phyloP scores from a whole-genome alignment of 1,140 invertebrate species.

The Pentalonia nigronervosa region DNA sequence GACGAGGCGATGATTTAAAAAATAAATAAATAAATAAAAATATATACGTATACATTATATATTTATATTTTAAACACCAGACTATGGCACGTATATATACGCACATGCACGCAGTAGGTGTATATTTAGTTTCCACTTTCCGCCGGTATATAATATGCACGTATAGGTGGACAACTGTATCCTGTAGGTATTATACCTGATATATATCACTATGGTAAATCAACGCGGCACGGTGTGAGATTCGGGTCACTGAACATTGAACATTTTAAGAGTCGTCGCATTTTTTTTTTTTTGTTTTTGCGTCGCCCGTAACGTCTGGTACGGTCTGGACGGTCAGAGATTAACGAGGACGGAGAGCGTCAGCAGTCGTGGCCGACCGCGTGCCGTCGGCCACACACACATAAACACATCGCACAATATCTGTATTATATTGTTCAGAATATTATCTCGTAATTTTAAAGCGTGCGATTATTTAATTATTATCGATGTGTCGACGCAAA shows the following conservation, averaged over 20 bases:
- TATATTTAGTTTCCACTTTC: background rate
- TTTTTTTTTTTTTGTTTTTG: background rate
- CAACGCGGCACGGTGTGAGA: background rate
- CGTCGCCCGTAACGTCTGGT: background rate
- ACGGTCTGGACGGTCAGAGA: background rate
- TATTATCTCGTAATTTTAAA: background rate
- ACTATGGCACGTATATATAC: background rate
- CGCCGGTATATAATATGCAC: no score
- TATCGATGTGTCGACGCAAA: background rate
- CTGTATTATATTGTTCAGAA: background rate
- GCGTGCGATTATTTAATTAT: background rate
- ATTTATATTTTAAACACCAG: background rate
- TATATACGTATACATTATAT: background rate
- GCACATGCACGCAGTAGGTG: background rate
- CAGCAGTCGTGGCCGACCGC: background rate
- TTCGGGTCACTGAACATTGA: constrained; percentile 2
- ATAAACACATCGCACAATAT: no score
- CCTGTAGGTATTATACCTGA: background rate
- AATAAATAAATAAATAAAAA: background rate
- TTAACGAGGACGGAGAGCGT: background rate
- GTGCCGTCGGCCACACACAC: background rate
- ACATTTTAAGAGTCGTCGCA: background rate
- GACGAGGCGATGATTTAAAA: background rate
- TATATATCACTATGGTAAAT: background rate
- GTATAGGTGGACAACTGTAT: no score